A percentile compares a stretch with the other conserved stretches of the same genome.
phyloP scores from a whole-genome alignment of 2,888 invertebrate species.

The Lithosia quadra region DNA sequence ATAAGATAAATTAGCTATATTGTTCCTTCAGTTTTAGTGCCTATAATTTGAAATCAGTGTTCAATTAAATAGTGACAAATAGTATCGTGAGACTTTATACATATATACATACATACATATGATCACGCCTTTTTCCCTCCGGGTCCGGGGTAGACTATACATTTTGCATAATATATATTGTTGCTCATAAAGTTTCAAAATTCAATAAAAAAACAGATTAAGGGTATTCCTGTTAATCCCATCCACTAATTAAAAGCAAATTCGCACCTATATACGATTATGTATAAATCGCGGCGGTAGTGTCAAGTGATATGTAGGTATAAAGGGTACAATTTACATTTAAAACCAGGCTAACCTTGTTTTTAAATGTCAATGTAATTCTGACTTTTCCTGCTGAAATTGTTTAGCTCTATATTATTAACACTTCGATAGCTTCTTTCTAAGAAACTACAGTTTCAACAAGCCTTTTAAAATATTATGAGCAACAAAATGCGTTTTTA shows the following conservation, averaged over 20 bases:
- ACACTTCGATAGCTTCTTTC: neutral
- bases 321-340: neutral
- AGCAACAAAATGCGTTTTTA: no score
- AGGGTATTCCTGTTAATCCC: neutral
- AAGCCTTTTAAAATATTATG: neutral
- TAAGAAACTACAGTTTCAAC: neutral
- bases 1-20: no score
- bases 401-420: neutral
- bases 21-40: no score
- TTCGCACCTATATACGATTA: no score
- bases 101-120: no score
- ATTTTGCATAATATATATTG: no score
- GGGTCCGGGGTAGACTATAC: no score
- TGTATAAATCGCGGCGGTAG: neutral
- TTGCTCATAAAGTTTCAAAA: neutral
- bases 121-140: no score
- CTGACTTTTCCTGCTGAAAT: neutral
- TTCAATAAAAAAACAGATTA: neutral
- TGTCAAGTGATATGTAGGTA: neutral
- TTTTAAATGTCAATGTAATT: neutral
- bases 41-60: no score
- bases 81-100: no score
- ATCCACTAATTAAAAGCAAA: neutral
- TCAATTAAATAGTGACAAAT: no score
- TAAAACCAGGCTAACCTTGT: neutral